phyloP scores from a whole-genome alignment of 1,140 invertebrate species.

The Trichonephila clavipes region DNA sequence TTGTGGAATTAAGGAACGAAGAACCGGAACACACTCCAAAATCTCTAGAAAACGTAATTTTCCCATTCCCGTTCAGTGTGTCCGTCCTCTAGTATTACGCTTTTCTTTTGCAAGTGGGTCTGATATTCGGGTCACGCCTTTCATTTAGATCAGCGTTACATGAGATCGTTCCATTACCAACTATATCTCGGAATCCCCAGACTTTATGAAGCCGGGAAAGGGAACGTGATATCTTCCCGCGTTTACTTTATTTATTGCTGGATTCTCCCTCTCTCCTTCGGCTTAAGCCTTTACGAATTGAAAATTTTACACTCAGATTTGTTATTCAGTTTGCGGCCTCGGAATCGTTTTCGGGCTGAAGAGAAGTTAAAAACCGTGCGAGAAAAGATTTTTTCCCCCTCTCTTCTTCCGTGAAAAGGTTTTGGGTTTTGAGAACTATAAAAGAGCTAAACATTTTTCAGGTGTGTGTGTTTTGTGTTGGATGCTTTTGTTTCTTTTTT shows the following conservation, averaged over 20 bases:
- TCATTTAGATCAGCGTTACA: constrained; percentile 52
- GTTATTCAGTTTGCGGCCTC: constrained; percentile 11
- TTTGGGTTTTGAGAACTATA: too few relatives aligned
- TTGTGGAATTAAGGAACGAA: too few relatives aligned
- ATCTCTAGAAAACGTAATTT: neutral
- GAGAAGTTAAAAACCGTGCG: neutral
- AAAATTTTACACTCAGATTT: constrained; percentile 16
- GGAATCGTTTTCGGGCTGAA: neutral
- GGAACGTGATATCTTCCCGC: constrained; percentile 4
- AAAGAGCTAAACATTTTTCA: too few relatives aligned
- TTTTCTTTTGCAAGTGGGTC: neutral
- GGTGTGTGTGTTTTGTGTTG: too few relatives aligned
- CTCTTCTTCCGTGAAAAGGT: neutral
- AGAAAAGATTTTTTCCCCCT: neutral
- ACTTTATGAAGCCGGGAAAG: constrained; percentile 16
- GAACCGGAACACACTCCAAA: too few relatives aligned
- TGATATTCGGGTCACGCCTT: constrained; percentile 48
- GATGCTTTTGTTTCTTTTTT: too few relatives aligned
- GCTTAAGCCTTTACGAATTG: neutral
- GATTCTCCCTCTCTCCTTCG: neutral
- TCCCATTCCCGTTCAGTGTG: neutral
- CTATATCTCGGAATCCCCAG: constrained; percentile 36
- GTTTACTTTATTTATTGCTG: neutral
- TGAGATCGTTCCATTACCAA: constrained; percentile 38
- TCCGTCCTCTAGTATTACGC: neutral